These are phyloP conservation scores for Drosophila nigricruria DNA, from an alignment of 2,888 invertebrate genomes.

Conservation along the genomic window DNA sequence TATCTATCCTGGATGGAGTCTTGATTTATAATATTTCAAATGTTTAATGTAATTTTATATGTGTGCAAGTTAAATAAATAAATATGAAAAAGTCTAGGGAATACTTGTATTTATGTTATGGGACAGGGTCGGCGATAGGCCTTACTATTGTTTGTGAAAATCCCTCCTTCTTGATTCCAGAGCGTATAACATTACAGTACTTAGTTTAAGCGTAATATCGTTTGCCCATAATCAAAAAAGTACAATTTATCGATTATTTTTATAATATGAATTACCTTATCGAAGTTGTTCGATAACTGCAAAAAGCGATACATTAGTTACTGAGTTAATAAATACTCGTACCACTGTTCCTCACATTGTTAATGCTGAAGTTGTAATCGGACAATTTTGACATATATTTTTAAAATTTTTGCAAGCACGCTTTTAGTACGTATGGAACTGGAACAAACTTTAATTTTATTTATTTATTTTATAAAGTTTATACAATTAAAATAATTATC, in stretches of 20 bases:
- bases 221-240: too few relatives aligned
- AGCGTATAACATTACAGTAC: background rate
- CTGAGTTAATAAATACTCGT: too few relatives aligned
- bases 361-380: background rate
- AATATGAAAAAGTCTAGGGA: slow-evolving; percentile 1
- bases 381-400: background rate
- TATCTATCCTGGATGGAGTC: background rate
- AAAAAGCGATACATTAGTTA: too few relatives aligned
- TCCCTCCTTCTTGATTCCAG: too few relatives aligned
- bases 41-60: slow-evolving; percentile 31
- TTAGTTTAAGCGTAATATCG: too few relatives aligned
- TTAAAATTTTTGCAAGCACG: background rate
- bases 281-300: too few relatives aligned
- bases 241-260: background rate
- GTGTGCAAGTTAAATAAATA: slow-evolving; percentile 21
- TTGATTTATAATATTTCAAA: slow-evolving; percentile 22
- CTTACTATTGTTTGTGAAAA: background rate
- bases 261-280: too few relatives aligned
- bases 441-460: too few relatives aligned
- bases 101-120: slow-evolving; percentile 2
- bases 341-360: too few relatives aligned
- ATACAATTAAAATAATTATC: too few relatives aligned
- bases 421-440: background rate
- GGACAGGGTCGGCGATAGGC: background rate
- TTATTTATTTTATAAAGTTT: too few relatives aligned